Evolutionary conservation across 30 jellyfish, hydroid and myxozoan genomes (phyloP).

Genomic region (Pseudorhiza aurosa): DNA sequence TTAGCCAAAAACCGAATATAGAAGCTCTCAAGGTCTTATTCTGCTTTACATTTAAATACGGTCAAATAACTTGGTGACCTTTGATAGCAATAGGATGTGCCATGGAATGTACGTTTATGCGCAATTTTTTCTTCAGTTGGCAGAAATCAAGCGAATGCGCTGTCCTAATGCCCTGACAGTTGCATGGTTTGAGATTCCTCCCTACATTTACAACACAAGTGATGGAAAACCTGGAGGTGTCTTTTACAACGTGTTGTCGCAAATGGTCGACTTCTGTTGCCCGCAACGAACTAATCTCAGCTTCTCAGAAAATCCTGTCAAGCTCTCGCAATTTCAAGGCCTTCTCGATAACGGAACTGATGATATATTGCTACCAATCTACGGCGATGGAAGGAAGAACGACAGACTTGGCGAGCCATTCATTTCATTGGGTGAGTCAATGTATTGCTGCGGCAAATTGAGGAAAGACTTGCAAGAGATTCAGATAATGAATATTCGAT

Average conservation of each 20-base stretch:
- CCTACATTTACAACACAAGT: conserved; percentile 53
- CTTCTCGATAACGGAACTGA: conserved; percentile 40
- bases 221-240: conserved; percentile 45
- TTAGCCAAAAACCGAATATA: too few relatives aligned
- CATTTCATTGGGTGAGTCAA: conserved; percentile 54
- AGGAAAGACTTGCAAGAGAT: too few relatives aligned
- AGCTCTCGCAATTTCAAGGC: conserved; percentile 16
- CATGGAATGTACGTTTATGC: too few relatives aligned
- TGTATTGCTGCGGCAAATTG: too few relatives aligned
- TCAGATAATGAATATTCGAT: too few relatives aligned
- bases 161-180: conserved; percentile 47
- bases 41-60: too few relatives aligned
- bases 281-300: conserved; percentile 6
- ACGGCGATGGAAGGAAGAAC: conserved; percentile 44
- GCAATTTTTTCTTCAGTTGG: background rate
- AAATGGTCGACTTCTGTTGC: conserved; percentile 48
- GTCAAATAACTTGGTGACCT: too few relatives aligned
- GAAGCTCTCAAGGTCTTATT: too few relatives aligned
- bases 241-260: conserved; percentile 12
- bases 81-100: too few relatives aligned
- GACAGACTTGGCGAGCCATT: conserved; percentile 53
- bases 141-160: conserved; percentile 25
- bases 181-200: conserved; percentile 67
- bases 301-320: conserved; percentile 4
- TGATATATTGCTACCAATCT: conserved; percentile 44